Evolutionary conservation across 2,797 vertebrate species (phyloP).

Genomic region (Australoheros facetus): DNA sequence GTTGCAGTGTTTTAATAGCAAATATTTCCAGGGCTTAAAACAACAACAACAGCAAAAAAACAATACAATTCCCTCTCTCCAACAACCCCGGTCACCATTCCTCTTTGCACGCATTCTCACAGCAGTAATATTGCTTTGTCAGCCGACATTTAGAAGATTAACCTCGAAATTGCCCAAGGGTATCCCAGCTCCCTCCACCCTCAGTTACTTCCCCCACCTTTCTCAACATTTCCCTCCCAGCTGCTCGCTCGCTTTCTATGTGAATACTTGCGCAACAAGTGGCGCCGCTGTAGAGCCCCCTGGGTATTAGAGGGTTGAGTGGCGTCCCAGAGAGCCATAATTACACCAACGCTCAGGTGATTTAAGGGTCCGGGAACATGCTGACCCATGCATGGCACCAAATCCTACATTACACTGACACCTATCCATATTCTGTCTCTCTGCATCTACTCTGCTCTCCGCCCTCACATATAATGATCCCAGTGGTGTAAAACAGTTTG

Average conservation of each 20-base stretch:
- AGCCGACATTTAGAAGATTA: conserved; percentile 78
- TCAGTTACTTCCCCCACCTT: conserved; percentile 32
- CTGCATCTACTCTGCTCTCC: conserved; percentile 12
- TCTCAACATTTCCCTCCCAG: conserved; percentile 56
- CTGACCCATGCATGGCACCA: conserved; percentile 74
- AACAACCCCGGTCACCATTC: conserved; percentile 29
- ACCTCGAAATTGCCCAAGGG: conserved; percentile 75
- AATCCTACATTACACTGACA: conserved; percentile 52
- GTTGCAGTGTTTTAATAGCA: not conserved
- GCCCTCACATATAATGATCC: conserved; percentile 5
- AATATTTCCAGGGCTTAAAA: conserved; percentile 16
- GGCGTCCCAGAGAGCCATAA: conserved; percentile 77
- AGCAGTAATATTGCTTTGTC: conserved; percentile 74
- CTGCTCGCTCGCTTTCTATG: conserved; percentile 53
- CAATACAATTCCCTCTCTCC: conserved; percentile 28
- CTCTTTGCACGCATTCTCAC: conserved; percentile 37
- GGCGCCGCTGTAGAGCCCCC: conserved; percentile 78
- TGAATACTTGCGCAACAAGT: conserved; percentile 77
- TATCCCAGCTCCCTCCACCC: conserved; percentile 52
- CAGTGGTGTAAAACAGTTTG: not conserved
- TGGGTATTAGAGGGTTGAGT: conserved; percentile 79
- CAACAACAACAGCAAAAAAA: not conserved
- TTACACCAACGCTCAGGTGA: conserved; percentile 79
- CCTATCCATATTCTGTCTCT: conserved; percentile 41
- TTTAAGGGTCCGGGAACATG: conserved; percentile 74